Percentiles rank a stretch among this genome's conserved stretches.
These are phyloP conservation scores for Drosophila meridiana DNA, from an alignment of 2,888 invertebrate genomes.

Conservation along the genomic window DNA sequence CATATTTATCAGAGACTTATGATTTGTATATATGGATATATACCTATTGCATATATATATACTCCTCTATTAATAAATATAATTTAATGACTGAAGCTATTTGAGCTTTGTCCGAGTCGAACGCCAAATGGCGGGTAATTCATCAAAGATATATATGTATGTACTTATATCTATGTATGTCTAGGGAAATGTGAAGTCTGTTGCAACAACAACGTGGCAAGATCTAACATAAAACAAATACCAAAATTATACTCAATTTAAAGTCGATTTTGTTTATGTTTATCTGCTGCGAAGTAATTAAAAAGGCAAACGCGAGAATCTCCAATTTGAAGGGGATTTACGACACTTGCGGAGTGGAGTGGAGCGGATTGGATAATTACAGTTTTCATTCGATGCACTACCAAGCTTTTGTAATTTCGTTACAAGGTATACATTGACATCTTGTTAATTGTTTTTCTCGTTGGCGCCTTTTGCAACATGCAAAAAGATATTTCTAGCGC, in stretches of 20 bases:
- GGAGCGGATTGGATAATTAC: not conserved
- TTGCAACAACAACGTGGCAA: slow-evolving; percentile 7
- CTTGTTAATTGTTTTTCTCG: not conserved
- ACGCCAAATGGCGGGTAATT: slow-evolving; percentile 4
- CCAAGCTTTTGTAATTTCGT: not conserved
- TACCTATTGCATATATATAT: not conserved
- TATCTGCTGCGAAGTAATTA: slow-evolving; percentile 69
- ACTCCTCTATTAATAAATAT: not conserved
- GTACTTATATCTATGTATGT: not conserved
- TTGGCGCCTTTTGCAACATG: not conserved
- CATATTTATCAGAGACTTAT: not conserved
- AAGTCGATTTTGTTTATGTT: slow-evolving; percentile 62
- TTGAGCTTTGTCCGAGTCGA: not conserved
- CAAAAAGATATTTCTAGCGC: slow-evolving; percentile 23
- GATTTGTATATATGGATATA: not conserved
- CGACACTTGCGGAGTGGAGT: not conserved
- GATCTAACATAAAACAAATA: slow-evolving; percentile 25
- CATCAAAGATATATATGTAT: slow-evolving; percentile 4
- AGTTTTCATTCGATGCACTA: not conserved
- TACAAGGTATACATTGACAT: slow-evolving; percentile 1
- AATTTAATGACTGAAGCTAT: slow-evolving; percentile 3
- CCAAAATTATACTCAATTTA: slow-evolving; percentile 32
- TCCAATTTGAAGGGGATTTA: slow-evolving; percentile 39
- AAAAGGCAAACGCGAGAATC: slow-evolving; percentile 57
- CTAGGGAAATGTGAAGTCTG: not conserved